Conservation (phyloP, 2,113 vertebrate genomes). For the Fulmarus glacialis region DNA sequence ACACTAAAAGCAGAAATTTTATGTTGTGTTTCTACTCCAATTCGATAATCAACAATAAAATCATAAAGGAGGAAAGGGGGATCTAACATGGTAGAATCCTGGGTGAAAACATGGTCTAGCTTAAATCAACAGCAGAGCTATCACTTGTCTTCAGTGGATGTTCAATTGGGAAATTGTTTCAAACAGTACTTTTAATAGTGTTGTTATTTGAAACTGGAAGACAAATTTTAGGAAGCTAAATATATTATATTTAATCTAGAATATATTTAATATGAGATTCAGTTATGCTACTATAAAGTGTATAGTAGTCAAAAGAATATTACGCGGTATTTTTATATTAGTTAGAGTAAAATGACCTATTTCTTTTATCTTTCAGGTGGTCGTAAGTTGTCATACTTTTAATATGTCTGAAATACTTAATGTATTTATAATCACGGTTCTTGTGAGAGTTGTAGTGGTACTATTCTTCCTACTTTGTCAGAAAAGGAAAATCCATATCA, state of each 20-base stretch:
- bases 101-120: not conserved
- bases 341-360: not conserved
- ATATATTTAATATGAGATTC: not conserved
- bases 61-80: not conserved
- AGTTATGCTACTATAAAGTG: not conserved
- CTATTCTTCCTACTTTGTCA: not conserved
- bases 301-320: not conserved
- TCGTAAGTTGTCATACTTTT: not conserved
- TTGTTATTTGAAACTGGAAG: not conserved
- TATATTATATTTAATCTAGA: no score
- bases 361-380: not conserved
- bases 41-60: not conserved
- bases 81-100: not conserved
- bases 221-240: not conserved
- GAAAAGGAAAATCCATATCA: not conserved
- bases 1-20: not conserved
- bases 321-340: not conserved
- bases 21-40: not conserved
- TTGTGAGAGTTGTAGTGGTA: not conserved
- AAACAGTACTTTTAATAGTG: not conserved
- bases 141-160: not conserved
- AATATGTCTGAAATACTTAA: not conserved
- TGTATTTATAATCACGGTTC: not conserved
- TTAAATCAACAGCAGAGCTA: not conserved
- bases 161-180: not conserved